Evolutionary conservation across 2,797 vertebrate genomes (phyloP).

Genomic region (Phalloptychus januarius): DNA sequence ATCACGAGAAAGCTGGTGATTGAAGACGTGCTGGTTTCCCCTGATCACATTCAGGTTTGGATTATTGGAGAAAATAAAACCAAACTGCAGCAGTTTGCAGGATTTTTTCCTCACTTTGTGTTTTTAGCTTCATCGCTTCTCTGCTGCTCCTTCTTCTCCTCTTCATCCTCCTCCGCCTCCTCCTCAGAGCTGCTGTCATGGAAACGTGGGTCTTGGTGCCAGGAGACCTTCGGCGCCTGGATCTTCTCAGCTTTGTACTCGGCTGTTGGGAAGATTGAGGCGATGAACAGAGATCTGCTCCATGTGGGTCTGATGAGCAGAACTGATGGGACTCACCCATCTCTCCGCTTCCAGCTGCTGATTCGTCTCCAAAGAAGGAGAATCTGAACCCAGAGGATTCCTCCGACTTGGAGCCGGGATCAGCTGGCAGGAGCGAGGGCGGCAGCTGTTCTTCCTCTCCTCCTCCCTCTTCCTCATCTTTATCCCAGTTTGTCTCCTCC

Average conservation of each 20-base stretch:
- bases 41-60: not conserved
- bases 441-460: slow-evolving; percentile 41
- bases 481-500: slow-evolving; percentile 60
- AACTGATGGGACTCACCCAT: slow-evolving; percentile 72
- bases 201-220: slow-evolving; percentile 87
- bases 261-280: slow-evolving; percentile 52
- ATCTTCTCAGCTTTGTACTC: slow-evolving; percentile 81
- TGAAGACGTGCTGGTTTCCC: not conserved
- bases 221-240: slow-evolving; percentile 79
- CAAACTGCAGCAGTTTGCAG: not conserved
- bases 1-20: not conserved
- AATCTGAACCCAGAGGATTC: slow-evolving; percentile 82
- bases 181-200: slow-evolving; percentile 92
- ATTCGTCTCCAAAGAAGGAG: slow-evolving; percentile 87
- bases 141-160: slow-evolving; percentile 64
- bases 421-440: slow-evolving; percentile 29
- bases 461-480: slow-evolving; percentile 54
- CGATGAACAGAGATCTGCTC: not conserved
- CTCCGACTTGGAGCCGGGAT: slow-evolving; percentile 14
- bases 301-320: not conserved
- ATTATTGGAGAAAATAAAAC: not conserved
- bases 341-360: slow-evolving; percentile 45
- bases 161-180: slow-evolving; percentile 75
- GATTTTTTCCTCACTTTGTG: slow-evolving; percentile 50
- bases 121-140: slow-evolving; percentile 13